Percentiles rank a stretch among this genome's conserved stretches.
These are phyloP conservation scores for Lordiphosa mommai DNA, from an alignment of 1,140 invertebrate species.

Conservation along the genomic window DNA sequence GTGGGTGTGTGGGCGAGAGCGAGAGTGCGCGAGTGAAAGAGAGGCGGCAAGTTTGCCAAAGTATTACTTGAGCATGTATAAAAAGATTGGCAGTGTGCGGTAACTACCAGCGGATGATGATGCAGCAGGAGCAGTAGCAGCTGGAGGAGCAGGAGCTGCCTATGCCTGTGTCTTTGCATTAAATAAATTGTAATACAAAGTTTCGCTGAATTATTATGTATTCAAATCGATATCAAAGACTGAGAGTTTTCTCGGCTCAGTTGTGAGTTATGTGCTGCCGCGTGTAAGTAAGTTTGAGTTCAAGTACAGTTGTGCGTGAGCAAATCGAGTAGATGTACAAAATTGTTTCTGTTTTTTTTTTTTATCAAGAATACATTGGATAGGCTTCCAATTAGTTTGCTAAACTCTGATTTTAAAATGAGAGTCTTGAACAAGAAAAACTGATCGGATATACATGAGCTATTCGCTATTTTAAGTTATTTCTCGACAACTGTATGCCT, in stretches of 20 bases:
- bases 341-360: too few relatives aligned
- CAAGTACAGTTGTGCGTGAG: background rate
- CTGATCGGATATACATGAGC: too few relatives aligned
- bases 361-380: too few relatives aligned
- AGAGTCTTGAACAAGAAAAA: too few relatives aligned
- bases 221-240: conserved; percentile 63
- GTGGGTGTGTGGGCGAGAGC: background rate
- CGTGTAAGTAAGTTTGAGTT: conserved; percentile 10
- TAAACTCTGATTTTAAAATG: too few relatives aligned
- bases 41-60: conserved; percentile 51
- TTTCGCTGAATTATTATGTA: conserved; percentile 72
- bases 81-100: conserved; percentile 56
- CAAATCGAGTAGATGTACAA: too few relatives aligned
- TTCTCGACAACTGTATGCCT: too few relatives aligned
- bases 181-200: conserved; percentile 72
- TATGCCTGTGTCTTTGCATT: conserved; percentile 40
- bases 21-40: background rate
- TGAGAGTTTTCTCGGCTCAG: background rate
- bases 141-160: background rate
- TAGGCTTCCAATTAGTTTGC: too few relatives aligned
- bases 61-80: conserved; percentile 56
- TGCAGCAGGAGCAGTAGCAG: conserved; percentile 1
- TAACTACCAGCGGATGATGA: conserved; percentile 17
- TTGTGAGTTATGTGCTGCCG: background rate
- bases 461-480: too few relatives aligned